phyloP scores from a whole-genome alignment of 2,888 invertebrate species.

The Graphium colonna region DNA sequence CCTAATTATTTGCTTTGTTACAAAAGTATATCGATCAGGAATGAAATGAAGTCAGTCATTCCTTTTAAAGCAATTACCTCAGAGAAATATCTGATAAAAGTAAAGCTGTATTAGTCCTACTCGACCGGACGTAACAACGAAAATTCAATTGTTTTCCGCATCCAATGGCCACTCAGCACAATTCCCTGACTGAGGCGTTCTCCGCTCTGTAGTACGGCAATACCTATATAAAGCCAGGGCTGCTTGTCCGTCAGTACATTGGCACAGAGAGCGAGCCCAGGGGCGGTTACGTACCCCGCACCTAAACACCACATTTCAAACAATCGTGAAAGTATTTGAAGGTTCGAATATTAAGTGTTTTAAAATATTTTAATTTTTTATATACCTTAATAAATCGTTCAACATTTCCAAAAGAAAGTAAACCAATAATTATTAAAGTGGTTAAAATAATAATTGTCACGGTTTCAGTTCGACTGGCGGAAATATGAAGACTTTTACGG shows the following conservation, averaged over 20 bases:
- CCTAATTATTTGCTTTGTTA: no score
- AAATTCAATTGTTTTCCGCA: slow-evolving; percentile 21
- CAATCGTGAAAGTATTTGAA: slow-evolving; percentile 68
- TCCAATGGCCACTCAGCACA: slow-evolving; percentile 47
- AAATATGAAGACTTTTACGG: slow-evolving; percentile 59
- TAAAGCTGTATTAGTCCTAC: slow-evolving; percentile 6
- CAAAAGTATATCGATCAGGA: no score
- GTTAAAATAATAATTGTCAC: slow-evolving; percentile 33
- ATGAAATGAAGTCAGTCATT: no score
- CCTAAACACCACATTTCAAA: slow-evolving; percentile 43
- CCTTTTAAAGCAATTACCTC: no score
- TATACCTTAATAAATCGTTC: no score
- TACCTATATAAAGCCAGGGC: slow-evolving; percentile 69
- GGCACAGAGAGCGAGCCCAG: slow-evolving; percentile 59
- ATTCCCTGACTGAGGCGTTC: slow-evolving; percentile 34
- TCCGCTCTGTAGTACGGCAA: slow-evolving; percentile 37
- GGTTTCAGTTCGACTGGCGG: slow-evolving; percentile 70
- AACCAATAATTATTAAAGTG: slow-evolving; percentile 35
- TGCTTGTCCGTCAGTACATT: slow-evolving; percentile 52
- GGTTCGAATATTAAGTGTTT: slow-evolving; percentile 41
- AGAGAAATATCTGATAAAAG: slow-evolving; percentile 2
- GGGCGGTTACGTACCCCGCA: slow-evolving; percentile 49
- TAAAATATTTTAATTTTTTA: slow-evolving; percentile 2
- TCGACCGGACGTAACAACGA: slow-evolving; percentile 16
- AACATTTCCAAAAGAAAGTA: no score